phyloP scores from a whole-genome alignment of 1,140 invertebrate species.

The Ceratitis capitata region DNA sequence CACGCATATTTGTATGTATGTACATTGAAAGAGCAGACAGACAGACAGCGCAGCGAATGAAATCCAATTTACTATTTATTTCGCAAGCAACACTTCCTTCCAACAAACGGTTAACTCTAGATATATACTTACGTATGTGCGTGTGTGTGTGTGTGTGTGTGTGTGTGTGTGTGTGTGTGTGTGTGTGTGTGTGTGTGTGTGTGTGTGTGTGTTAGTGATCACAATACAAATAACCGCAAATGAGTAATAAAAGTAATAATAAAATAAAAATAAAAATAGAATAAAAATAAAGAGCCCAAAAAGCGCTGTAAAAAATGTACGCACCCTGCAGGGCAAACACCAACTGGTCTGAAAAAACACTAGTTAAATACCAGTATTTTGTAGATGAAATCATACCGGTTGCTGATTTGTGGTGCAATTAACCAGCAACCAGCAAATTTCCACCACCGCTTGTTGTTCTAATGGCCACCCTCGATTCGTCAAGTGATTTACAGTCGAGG shows the following conservation, averaged over 20 bases:
- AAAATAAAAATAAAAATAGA: background rate
- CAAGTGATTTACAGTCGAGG: too few relatives aligned
- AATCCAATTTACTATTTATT: constrained; percentile 16
- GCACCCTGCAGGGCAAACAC: background rate
- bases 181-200: background rate
- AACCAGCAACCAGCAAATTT: too few relatives aligned
- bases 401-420: too few relatives aligned
- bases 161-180: background rate
- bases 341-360: background rate
- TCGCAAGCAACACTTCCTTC: background rate
- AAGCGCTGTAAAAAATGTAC: background rate
- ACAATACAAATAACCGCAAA: constrained; percentile 16
- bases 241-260: background rate
- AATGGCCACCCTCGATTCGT: too few relatives aligned
- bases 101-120: background rate
- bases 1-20: background rate
- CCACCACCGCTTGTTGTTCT: too few relatives aligned
- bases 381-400: too few relatives aligned
- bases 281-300: background rate
- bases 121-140: background rate
- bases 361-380: background rate
- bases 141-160: background rate
- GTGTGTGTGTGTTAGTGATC: background rate
- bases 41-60: background rate
- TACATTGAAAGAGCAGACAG: background rate